phyloP scores from a whole-genome alignment of 2,113 vertebrate genomes.

The Petroica traversi region DNA sequence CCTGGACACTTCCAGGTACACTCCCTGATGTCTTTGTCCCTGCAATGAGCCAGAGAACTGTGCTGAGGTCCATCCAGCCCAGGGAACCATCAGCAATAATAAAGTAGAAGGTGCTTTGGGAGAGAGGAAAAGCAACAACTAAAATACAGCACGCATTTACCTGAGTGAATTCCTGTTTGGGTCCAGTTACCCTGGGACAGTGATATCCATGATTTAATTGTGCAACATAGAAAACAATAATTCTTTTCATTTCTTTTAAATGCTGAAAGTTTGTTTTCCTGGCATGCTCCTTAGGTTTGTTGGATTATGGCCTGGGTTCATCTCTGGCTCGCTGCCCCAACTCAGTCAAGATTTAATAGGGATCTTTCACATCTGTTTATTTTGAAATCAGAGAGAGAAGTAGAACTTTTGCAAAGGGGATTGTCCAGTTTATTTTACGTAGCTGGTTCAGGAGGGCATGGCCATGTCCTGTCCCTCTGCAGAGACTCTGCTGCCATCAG shows the following conservation, averaged over 20 bases:
- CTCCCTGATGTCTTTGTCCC: not conserved
- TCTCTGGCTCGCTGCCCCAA: not conserved
- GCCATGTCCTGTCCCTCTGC: not conserved
- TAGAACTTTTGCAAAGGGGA: not conserved
- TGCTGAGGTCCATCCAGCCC: not conserved
- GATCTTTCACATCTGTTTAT: not conserved
- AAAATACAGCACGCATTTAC: not conserved
- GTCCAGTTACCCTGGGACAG: not conserved
- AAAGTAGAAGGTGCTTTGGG: not conserved
- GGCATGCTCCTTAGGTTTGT: not conserved
- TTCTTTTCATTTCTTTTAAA: not conserved
- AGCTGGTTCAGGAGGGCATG: not conserved
- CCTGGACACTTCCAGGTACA: not conserved
- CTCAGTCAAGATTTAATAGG: not conserved
- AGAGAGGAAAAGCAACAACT: not conserved
- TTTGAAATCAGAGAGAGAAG: not conserved
- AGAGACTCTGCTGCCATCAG: accelerated
- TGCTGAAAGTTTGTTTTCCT: not conserved
- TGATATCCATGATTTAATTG: not conserved
- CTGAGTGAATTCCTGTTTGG: not conserved
- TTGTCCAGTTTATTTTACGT: not conserved
- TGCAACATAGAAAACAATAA: not conserved
- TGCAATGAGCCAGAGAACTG: not conserved
- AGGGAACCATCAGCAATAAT: not conserved
- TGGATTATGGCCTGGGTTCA: not conserved